A percentile compares a stretch with the other conserved stretches of the same genome.
phyloP scores from a whole-genome alignment of 2,888 invertebrate genomes.

The Mesorhabditis belari region DNA sequence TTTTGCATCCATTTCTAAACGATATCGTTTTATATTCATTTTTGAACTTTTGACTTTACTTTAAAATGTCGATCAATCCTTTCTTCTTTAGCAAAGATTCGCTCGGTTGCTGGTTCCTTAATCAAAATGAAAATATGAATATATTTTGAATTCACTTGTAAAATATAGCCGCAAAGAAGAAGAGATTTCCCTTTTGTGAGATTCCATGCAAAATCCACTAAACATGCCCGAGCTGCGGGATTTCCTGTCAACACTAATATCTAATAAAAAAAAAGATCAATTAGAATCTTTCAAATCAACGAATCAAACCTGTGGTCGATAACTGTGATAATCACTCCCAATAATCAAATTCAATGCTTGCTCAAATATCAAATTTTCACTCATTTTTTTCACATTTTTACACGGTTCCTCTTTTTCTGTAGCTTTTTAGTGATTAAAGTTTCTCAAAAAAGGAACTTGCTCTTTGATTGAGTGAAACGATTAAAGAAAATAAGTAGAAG shows the following conservation, averaged over 20 bases:
- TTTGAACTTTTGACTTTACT: no score
- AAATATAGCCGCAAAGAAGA: conserved; percentile 35
- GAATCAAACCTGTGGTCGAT: neutral
- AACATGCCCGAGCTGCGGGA: conserved; percentile 34
- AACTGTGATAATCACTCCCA: neutral
- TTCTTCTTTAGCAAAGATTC: neutral
- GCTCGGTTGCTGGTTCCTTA: neutral
- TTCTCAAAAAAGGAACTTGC: no score
- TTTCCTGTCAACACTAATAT: conserved; percentile 40
- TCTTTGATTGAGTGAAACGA: no score
- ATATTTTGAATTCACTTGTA: conserved; percentile 30
- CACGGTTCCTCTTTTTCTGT: no score
- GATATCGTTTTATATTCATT: no score
- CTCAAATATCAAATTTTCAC: no score
- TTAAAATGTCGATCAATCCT: neutral
- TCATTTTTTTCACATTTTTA: no score
- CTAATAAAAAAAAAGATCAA: conserved; percentile 6
- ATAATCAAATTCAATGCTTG: neutral
- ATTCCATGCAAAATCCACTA: conserved; percentile 39
- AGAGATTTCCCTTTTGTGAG: conserved; percentile 35
- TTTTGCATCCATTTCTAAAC: neutral
- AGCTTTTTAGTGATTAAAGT: no score
- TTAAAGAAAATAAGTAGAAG: no score
- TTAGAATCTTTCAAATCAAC: neutral
- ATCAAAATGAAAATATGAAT: no score